Evolutionary conservation across 1,140 invertebrate genomes (phyloP).

Genomic region (Sycophaga agraensis): DNA sequence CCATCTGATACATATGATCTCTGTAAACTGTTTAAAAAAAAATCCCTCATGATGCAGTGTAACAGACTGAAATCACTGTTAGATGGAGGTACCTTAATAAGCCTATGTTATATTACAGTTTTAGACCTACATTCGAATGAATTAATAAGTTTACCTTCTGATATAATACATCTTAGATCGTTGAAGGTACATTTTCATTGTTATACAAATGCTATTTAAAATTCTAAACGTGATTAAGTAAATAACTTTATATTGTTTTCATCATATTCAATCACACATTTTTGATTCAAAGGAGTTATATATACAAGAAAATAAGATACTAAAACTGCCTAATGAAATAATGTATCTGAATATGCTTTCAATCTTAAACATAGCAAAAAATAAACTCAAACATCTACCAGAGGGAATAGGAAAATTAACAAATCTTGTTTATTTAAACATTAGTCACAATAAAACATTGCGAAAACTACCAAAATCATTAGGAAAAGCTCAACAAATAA

Average conservation of each 20-base stretch:
- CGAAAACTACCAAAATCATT: slow-evolving; percentile 65
- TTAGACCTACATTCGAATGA: slow-evolving; percentile 74
- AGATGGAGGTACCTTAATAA: slow-evolving; percentile 69
- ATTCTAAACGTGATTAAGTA: no score
- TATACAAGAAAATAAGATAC: slow-evolving; percentile 66
- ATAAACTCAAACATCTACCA: slow-evolving; percentile 69
- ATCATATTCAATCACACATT: neutral
- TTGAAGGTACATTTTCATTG: slow-evolving; percentile 56
- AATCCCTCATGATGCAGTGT: slow-evolving; percentile 65
- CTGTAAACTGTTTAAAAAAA: slow-evolving; percentile 78
- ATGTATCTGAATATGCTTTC: slow-evolving; percentile 63
- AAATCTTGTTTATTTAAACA: slow-evolving; percentile 60
- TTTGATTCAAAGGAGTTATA: slow-evolving; percentile 62
- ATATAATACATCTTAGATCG: slow-evolving; percentile 64
- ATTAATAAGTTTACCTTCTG: slow-evolving; percentile 63
- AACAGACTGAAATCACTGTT: slow-evolving; percentile 70
- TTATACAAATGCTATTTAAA: neutral
- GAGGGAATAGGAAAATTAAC: slow-evolving; percentile 65
- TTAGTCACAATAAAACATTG: slow-evolving; percentile 63
- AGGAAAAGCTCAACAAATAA: slow-evolving; percentile 62
- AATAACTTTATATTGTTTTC: no score
- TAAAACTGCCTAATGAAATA: slow-evolving; percentile 69
- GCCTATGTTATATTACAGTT: slow-evolving; percentile 68
- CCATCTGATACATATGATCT: slow-evolving; percentile 74
- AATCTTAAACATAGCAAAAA: slow-evolving; percentile 71